Conservation (phyloP, 2,888 invertebrate species). For the Cosmorhoe ocellata region DNA sequence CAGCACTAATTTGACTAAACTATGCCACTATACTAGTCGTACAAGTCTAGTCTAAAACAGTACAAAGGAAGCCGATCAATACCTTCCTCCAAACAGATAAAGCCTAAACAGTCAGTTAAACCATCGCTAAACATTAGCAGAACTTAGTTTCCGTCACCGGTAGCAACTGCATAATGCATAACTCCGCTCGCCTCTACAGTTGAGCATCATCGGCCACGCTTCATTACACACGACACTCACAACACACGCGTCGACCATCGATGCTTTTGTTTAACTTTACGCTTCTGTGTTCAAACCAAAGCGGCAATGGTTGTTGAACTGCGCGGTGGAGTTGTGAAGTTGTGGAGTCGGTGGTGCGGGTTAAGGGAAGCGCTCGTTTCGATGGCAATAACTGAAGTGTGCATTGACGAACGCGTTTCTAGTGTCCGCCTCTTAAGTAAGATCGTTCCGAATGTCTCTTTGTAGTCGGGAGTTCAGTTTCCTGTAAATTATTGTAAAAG, state of each 20-base stretch:
- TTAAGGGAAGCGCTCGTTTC: conserved; percentile 26
- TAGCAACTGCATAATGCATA: conserved; percentile 35
- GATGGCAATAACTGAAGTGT: conserved; percentile 64
- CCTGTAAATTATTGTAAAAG: conserved; percentile 40
- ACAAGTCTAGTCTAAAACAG: neutral
- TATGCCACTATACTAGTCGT: no score
- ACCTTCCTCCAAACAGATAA: conserved; percentile 24
- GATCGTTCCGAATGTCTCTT: conserved; percentile 69
- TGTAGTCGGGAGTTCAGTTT: conserved; percentile 49
- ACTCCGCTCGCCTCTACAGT: conserved; percentile 26
- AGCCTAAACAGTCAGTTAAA: conserved; percentile 32
- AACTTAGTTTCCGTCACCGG: conserved; percentile 31
- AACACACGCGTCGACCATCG: conserved; percentile 6
- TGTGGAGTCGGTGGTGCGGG: conserved; percentile 10
- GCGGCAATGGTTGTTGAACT: conserved; percentile 2
- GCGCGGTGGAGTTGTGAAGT: neutral
- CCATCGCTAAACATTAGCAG: conserved; percentile 31
- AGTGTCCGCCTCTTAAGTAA: conserved; percentile 68
- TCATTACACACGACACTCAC: conserved; percentile 30
- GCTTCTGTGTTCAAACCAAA: neutral
- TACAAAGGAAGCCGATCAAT: conserved; percentile 25
- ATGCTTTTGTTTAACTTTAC: neutral
- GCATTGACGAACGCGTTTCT: conserved; percentile 71
- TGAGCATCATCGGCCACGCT: conserved; percentile 26
- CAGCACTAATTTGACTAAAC: no score